Conservation (phyloP, 2,888 invertebrate genomes). For the Helobdella robusta region DNA sequence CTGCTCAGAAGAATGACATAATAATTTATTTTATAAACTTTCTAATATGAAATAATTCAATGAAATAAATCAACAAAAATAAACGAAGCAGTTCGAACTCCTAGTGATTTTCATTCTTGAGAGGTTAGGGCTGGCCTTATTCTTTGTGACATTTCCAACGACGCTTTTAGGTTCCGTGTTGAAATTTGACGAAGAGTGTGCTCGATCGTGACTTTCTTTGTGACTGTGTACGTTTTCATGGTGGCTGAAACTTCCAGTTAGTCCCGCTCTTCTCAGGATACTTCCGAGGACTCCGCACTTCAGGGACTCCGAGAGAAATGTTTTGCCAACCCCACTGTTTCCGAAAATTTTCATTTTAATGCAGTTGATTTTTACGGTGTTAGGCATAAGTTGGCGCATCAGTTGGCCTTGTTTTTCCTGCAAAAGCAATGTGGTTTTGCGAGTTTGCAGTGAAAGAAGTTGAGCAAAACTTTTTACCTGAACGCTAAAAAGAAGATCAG, state of each 20-base stretch:
- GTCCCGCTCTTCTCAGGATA: conserved; percentile 53
- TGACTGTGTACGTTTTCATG: background rate
- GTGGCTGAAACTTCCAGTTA: background rate
- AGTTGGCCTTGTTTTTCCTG: conserved; percentile 53
- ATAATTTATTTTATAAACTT: background rate
- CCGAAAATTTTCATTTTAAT: conserved; percentile 65
- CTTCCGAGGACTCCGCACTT: conserved; percentile 62
- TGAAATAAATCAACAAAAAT: no score
- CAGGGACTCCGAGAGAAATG: conserved; percentile 59
- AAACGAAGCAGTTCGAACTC: no score
- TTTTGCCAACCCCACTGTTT: conserved; percentile 65
- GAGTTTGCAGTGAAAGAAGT: background rate
- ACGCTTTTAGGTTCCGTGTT: no score
- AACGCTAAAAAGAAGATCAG: conserved; percentile 60
- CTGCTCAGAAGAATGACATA: no score
- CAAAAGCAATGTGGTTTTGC: background rate
- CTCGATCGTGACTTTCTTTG: no score
- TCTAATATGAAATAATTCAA: background rate
- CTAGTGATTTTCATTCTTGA: no score
- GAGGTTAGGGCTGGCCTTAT: no score
- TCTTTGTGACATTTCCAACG: no score
- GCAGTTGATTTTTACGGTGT: conserved; percentile 48
- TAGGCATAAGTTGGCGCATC: conserved; percentile 59
- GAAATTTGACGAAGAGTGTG: no score
- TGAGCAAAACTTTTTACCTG: conserved; percentile 31